Conservation (phyloP, 2,797 vertebrate genomes). For the Enteromius treurensis region DNA sequence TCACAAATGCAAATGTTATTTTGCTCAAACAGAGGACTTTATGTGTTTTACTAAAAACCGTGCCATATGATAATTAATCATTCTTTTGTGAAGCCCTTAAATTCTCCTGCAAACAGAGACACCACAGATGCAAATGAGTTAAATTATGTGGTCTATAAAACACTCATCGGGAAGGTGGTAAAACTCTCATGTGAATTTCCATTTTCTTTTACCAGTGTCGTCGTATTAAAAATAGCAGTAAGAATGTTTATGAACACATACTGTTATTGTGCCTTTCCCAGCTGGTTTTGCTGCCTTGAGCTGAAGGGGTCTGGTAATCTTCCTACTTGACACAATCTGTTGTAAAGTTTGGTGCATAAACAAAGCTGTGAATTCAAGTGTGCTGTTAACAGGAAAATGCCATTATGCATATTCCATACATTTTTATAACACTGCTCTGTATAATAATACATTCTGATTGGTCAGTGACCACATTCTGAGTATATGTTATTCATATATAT, state of each 20-base stretch:
- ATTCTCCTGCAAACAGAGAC: conserved; percentile 21
- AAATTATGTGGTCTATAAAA: conserved; percentile 32
- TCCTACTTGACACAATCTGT: conserved; percentile 86
- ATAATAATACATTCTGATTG: background rate
- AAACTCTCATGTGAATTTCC: background rate
- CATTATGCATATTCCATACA: background rate
- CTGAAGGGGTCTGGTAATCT: conserved; percentile 84
- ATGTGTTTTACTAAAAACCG: background rate
- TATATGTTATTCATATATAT: background rate
- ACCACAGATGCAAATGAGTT: conserved; percentile 38
- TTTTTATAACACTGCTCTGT: background rate
- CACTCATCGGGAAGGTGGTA: background rate
- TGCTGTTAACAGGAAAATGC: background rate
- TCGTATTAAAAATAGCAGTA: background rate
- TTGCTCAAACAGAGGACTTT: background rate
- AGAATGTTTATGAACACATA: conserved; percentile 63
- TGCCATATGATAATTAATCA: background rate
- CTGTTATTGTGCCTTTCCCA: conserved; percentile 87
- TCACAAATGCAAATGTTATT: background rate
- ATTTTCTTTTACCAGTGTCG: conserved; percentile 8
- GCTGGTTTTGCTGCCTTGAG: conserved; percentile 90
- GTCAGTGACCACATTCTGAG: background rate
- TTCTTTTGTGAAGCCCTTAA: background rate
- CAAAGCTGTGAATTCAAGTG: background rate
- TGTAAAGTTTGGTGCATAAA: background rate